Evolutionary conservation across 2,113 vertebrate species (phyloP), one percentile per base, ranked within the genome.

Genomic region (Semicossyphus pulcher): DNA sequence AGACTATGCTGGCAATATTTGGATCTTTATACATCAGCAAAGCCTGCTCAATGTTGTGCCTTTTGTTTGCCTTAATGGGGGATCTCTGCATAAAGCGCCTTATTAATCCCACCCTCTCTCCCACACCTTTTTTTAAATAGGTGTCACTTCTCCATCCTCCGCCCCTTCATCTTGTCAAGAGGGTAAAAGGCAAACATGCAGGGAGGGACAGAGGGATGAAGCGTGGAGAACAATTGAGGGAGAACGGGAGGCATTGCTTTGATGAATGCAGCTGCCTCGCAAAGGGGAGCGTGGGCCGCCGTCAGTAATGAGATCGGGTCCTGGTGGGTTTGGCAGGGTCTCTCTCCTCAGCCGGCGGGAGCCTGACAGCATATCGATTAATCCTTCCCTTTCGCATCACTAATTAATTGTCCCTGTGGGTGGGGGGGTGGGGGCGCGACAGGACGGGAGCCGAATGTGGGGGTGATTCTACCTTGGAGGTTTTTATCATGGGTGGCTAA

Each of bases 311-410:
- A 87, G 86, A 87, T 82, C 23, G 41, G 86, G 83, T 80, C 83
- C 72, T 77, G 66, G 80, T 72, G 89, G 83, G 78, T 89, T 88
- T 85, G 79, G 80, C 82, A 56, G 77, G 84, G 86, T 85, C 80
- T 72, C 81, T 75, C 70, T 74, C 71, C 78, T 72, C 73, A 63
- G 68, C 66, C 28, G 14, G 41, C 42, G 14, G 74, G 34, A 76
- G 59, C 51, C 64, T 81, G 86, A 78, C 88, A 83, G 76, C n/a
- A n/a, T 84, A 88, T 91, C 62, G 86, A 90, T 92, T 77, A 85
- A 79, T 82, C 77, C 74, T 56, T 65, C 67, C 72, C 70, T 66
- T 76, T 76, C 1, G 32, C 59, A 72, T 88, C 37, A 20, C 78
- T 86, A 79, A 91, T 90, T 72, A 82, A 88, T 91, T 80, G 42